Conservation (phyloP, 2,888 invertebrate genomes). For the Melieria picta region DNA sequence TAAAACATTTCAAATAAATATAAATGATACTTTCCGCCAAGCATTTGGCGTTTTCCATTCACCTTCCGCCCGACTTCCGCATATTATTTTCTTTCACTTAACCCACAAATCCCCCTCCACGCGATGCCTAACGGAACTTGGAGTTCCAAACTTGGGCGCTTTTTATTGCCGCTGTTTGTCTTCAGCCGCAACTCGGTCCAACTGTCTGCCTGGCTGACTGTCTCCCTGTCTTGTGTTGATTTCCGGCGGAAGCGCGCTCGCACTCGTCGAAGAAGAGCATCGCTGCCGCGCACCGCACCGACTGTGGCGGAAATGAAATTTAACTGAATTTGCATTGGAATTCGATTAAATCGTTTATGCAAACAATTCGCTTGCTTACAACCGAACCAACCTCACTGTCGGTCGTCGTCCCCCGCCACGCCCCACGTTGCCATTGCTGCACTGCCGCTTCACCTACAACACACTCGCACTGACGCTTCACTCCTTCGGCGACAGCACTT, state of each 20-base stretch:
- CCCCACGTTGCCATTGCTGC: no score
- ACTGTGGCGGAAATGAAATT: constrained; percentile 59
- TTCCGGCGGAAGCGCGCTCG: constrained; percentile 19
- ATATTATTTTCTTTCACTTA: constrained; percentile 10
- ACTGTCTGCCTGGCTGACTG: constrained; percentile 34
- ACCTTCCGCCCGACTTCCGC: not conserved
- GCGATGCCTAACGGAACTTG: no score
- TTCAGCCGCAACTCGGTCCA: constrained; percentile 16
- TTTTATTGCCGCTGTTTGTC: not conserved
- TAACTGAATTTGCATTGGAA: constrained; percentile 65
- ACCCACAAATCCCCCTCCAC: not conserved
- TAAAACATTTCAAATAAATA: constrained; percentile 53
- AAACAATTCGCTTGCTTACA: constrained; percentile 54
- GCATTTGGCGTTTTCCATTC: not conserved
- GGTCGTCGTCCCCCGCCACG: no score
- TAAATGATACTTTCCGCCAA: constrained; percentile 46
- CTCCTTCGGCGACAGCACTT: not conserved
- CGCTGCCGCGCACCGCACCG: not conserved
- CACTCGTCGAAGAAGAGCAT: not conserved
- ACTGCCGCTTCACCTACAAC: constrained; percentile 1
- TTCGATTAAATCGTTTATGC: constrained; percentile 66
- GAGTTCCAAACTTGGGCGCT: no score
- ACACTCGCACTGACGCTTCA: not conserved
- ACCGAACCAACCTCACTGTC: constrained; percentile 8
- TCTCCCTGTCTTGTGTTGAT: constrained; percentile 46